A percentile compares a stretch with the other conserved stretches of the same genome.
These are phyloP conservation scores for Diaperis boleti DNA, from an alignment of 2,888 invertebrate genomes.

Conservation along the genomic window DNA sequence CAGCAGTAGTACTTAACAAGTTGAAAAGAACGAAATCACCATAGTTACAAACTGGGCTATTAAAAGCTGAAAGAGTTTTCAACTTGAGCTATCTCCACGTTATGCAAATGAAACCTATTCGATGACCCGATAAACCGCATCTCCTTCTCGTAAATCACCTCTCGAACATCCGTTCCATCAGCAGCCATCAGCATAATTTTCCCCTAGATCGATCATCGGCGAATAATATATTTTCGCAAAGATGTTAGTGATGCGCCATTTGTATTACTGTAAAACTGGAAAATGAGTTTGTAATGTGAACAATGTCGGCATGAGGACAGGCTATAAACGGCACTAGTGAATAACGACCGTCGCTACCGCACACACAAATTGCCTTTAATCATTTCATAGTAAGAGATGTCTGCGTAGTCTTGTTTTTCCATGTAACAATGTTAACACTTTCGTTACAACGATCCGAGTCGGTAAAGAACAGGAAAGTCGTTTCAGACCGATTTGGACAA, in stretches of 20 bases:
- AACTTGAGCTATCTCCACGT: too few relatives aligned
- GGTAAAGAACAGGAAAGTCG: background rate
- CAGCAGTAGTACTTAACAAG: too few relatives aligned
- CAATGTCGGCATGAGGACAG: constrained; percentile 56
- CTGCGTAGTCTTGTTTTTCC: constrained; percentile 45
- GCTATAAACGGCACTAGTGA: constrained; percentile 58
- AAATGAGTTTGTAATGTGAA: constrained; percentile 55
- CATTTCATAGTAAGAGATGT: constrained; percentile 56
- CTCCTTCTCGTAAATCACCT: background rate
- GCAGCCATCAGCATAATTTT: background rate
- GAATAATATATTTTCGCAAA: background rate
- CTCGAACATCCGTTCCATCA: background rate
- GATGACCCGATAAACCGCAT: too few relatives aligned
- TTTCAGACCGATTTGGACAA: background rate
- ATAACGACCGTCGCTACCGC: constrained; percentile 56
- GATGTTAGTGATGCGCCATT: constrained; percentile 4
- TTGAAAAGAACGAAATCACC: too few relatives aligned
- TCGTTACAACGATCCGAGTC: constrained; percentile 9
- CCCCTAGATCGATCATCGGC: background rate
- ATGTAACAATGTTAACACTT: constrained; percentile 35
- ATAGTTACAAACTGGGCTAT: too few relatives aligned
- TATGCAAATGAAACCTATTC: too few relatives aligned
- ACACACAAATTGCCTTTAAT: constrained; percentile 61
- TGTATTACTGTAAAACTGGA: constrained; percentile 45
- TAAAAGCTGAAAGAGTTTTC: too few relatives aligned